Percentiles rank a stretch among this genome's conserved stretches.
Conservation (phyloP, 2,113 vertebrate species). For the Ovis aries region DNA sequence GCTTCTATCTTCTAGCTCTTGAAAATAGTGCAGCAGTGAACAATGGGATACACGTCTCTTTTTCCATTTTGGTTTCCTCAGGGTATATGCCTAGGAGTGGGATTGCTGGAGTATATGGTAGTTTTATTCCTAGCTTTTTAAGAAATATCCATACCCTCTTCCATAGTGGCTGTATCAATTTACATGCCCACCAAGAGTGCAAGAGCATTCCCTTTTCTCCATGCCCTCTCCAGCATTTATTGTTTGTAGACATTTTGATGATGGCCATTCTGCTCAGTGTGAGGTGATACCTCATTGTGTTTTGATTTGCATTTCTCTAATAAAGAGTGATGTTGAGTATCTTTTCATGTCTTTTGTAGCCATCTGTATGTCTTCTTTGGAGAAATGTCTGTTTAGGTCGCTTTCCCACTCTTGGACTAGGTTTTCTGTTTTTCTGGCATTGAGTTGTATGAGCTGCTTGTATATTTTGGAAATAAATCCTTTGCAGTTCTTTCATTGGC, state of each 20-base stretch:
- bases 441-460: neutral
- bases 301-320: neutral
- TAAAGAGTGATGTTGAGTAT: neutral
- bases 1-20: neutral
- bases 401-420: neutral
- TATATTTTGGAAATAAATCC: neutral
- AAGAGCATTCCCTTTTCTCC: neutral
- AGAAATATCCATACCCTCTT: neutral
- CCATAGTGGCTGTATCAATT: neutral
- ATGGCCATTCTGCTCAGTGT: neutral
- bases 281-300: neutral
- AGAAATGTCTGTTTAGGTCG: neutral
- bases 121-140: neutral
- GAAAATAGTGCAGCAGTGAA: neutral
- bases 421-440: neutral
- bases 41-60: neutral
- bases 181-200: neutral
- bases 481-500: neutral
- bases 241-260: neutral
- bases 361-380: neutral
- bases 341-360: neutral
- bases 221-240: neutral
- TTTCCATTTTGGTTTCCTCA: neutral
- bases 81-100: neutral
- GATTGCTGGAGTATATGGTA: neutral